Conservation (phyloP, 2,888 invertebrate genomes). For the Ommatoiulus sabulosus region DNA sequence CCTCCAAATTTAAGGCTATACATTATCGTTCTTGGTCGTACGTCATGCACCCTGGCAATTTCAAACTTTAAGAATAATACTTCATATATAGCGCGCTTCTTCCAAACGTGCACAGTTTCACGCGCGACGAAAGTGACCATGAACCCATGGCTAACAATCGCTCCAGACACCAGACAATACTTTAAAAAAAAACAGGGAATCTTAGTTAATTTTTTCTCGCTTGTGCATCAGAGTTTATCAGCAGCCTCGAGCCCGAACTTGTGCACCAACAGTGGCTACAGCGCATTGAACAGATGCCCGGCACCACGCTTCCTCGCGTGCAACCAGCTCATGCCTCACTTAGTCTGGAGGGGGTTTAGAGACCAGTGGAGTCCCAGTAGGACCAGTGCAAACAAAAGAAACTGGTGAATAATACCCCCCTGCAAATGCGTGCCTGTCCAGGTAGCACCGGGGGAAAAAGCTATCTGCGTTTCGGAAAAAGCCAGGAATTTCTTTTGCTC, state of each 20-base stretch:
- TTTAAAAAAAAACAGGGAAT: not conserved
- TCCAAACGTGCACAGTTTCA: too few relatives aligned
- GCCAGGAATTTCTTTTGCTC: not conserved
- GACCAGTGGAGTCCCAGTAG: not conserved
- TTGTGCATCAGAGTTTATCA: slow-evolving; percentile 1
- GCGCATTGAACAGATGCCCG: not conserved
- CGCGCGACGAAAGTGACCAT: too few relatives aligned
- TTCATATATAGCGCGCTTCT: too few relatives aligned
- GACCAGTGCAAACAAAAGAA: not conserved
- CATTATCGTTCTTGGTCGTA: too few relatives aligned
- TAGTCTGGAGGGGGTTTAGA: not conserved
- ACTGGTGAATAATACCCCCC: not conserved
- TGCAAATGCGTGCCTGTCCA: not conserved
- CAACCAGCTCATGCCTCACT: slow-evolving; percentile 1
- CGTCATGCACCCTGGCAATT: too few relatives aligned
- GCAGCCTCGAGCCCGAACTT: not conserved
- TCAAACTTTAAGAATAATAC: too few relatives aligned
- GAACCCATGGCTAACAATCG: not conserved
- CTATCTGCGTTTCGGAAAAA: not conserved
- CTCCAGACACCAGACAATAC: not conserved
- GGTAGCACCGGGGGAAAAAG: not conserved
- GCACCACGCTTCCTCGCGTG: slow-evolving; percentile 36
- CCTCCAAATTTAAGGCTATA: too few relatives aligned
- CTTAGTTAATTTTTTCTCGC: not conserved
- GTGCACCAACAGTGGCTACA: not conserved